phyloP scores from a whole-genome alignment of 2,888 invertebrate species.

The Julus scanicus region DNA sequence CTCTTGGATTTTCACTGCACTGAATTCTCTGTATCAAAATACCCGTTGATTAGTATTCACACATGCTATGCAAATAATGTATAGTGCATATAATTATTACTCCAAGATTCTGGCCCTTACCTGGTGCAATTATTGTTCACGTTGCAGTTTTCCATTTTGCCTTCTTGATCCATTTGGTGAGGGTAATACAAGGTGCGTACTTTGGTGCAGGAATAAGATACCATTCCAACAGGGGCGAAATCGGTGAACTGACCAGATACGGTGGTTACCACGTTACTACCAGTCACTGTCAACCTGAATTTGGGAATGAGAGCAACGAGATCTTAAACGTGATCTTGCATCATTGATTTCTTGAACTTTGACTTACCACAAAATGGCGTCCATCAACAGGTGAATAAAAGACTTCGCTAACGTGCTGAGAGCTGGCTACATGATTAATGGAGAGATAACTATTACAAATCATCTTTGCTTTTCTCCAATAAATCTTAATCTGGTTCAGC shows the following conservation, averaged over 20 bases:
- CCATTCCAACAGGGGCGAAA: background rate
- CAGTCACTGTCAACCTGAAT: background rate
- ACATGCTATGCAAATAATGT: too few species aligned
- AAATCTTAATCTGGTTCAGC: too few species aligned
- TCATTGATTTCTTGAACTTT: background rate
- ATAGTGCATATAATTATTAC: background rate
- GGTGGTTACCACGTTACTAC: background rate
- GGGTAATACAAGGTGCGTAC: background rate
- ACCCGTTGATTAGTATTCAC: background rate
- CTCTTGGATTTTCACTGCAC: background rate
- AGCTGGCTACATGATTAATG: background rate
- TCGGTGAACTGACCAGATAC: conserved; percentile 16
- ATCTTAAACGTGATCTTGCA: background rate
- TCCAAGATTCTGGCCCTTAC: background rate
- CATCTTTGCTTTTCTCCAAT: background rate
- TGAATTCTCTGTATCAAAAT: background rate
- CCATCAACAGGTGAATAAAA: background rate
- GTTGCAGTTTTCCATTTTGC: background rate
- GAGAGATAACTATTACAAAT: background rate
- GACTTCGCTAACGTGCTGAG: conserved; percentile 9
- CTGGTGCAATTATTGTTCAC: background rate
- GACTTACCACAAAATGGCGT: background rate
- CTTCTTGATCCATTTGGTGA: background rate
- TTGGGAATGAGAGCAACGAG: background rate
- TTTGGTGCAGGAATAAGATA: background rate